phyloP scores from a whole-genome alignment of 2,888 invertebrate species.

The Pristionchus maxplancki region DNA sequence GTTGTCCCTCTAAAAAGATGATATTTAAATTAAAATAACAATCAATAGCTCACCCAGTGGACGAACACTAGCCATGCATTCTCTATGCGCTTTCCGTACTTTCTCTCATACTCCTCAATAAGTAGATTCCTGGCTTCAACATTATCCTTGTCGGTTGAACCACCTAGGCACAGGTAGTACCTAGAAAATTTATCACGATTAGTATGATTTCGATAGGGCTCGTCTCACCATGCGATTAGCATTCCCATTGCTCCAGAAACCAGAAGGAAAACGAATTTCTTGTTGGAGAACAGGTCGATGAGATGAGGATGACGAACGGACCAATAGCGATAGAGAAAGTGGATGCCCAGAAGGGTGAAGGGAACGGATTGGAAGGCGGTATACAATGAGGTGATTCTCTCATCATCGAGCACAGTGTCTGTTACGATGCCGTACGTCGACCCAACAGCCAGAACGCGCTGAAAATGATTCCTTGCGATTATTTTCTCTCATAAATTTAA shows the following conservation, averaged over 20 bases:
- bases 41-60: background rate
- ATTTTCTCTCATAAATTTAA: too few species aligned
- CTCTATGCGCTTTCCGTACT: background rate
- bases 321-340: background rate
- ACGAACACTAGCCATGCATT: background rate
- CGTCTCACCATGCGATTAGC: background rate
- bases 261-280: background rate
- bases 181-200: background rate
- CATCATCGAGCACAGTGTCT: background rate
- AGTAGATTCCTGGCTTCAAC: background rate
- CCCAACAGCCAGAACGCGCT: background rate
- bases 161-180: background rate
- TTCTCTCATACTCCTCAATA: background rate
- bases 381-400: background rate
- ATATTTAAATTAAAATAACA: background rate
- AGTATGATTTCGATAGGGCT: background rate
- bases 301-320: background rate
- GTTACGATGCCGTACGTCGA: background rate
- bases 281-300: background rate
- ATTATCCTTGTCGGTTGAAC: background rate
- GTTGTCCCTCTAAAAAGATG: background rate
- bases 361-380: background rate
- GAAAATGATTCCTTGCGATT: background rate
- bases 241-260: background rate
- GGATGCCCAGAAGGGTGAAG: background rate